A percentile compares a stretch with the other conserved stretches of the same genome.
Conservation (phyloP, 2,888 invertebrate species). For the Microplitis manilae region DNA sequence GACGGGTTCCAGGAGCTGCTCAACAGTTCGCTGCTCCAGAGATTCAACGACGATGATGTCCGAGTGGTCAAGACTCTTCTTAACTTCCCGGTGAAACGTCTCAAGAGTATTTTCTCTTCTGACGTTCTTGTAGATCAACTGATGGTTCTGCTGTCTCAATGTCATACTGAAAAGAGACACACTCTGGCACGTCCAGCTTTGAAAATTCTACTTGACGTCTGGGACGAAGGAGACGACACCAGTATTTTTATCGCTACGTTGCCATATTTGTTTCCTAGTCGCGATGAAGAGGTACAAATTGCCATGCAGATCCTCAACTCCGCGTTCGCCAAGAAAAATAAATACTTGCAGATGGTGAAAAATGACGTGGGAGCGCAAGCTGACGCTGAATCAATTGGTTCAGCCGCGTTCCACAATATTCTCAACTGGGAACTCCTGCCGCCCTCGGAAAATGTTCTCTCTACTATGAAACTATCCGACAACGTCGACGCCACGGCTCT, state of each 20-base stretch:
- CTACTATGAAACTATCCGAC: slow-evolving; percentile 58
- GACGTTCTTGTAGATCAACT: slow-evolving; percentile 63
- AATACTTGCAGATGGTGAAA: slow-evolving; percentile 60
- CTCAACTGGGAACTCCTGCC: slow-evolving; percentile 63
- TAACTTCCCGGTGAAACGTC: slow-evolving; percentile 57
- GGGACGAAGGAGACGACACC: slow-evolving; percentile 72
- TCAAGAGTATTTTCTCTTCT: slow-evolving; percentile 57
- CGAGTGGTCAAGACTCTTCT: slow-evolving; percentile 75
- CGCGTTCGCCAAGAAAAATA: slow-evolving; percentile 70
- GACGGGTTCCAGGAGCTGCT: slow-evolving; percentile 74
- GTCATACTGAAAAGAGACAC: slow-evolving; percentile 56
- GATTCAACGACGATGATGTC: slow-evolving; percentile 80
- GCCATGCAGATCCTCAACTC: slow-evolving; percentile 71
- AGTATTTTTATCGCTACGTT: slow-evolving; percentile 76
- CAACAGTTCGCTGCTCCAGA: slow-evolving; percentile 77
- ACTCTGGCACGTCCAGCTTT: slow-evolving; percentile 61
- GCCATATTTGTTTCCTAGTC: slow-evolving; percentile 77
- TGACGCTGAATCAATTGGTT: slow-evolving; percentile 59
- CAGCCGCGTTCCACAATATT: slow-evolving; percentile 65
- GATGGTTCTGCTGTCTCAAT: slow-evolving; percentile 60
- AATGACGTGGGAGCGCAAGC: slow-evolving; percentile 54
- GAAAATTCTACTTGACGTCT: slow-evolving; percentile 61
- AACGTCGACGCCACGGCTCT: slow-evolving; percentile 62
- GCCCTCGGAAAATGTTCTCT: slow-evolving; percentile 58
- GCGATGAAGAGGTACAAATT: slow-evolving; percentile 68